These are phyloP conservation scores for Microtus richardsoni DNA, from an alignment of 2,113 vertebrate species.

Conservation along the genomic window DNA sequence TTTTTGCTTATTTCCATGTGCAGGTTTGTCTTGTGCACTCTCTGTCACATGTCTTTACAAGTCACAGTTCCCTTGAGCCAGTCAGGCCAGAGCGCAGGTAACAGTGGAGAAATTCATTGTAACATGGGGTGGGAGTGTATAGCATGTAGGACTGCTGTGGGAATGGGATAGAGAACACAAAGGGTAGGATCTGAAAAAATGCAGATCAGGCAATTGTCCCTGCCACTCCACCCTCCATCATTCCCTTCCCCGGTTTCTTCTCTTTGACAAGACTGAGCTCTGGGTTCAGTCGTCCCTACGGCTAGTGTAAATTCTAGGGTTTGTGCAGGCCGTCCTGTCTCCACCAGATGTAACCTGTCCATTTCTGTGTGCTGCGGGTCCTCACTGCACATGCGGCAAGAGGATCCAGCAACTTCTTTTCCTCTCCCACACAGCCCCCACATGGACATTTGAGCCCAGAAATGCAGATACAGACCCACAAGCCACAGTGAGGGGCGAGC, in stretches of 20 bases:
- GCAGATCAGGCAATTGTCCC: neutral
- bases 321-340: neutral
- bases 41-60: neutral
- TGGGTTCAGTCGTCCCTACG: neutral
- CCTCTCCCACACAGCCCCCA: neutral
- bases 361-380: neutral
- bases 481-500: neutral
- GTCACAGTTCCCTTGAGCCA: neutral
- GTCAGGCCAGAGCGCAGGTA: neutral
- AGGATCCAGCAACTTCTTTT: neutral
- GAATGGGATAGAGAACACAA: neutral
- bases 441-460: neutral
- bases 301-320: neutral
- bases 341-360: neutral
- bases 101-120: neutral
- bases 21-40: neutral
- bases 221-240: neutral
- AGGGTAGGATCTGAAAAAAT: neutral
- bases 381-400: neutral
- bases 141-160: neutral
- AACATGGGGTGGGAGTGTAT: neutral
- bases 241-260: neutral
- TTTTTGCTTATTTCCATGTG: neutral
- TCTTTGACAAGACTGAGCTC: neutral
- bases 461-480: neutral